These are phyloP conservation scores for Coenonympha glycerion DNA, from an alignment of 2,888 invertebrate species.

Conservation along the genomic window DNA sequence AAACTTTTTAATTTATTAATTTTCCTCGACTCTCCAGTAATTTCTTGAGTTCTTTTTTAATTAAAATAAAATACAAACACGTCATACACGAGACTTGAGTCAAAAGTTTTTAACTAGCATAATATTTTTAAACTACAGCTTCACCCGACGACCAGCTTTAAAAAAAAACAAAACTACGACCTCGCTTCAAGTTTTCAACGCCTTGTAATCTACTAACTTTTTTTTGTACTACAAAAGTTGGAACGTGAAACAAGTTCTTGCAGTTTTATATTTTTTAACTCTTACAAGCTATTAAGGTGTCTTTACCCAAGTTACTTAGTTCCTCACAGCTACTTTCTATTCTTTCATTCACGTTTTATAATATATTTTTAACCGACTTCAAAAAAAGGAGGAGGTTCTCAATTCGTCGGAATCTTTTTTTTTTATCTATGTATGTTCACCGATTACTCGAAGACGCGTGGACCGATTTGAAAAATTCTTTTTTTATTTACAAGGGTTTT, in stretches of 20 bases:
- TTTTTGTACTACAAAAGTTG: background rate
- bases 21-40: background rate
- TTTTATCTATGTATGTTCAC: too few species aligned
- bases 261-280: background rate
- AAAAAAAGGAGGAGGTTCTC: too few species aligned
- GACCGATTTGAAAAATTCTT: too few species aligned
- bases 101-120: slow-evolving; percentile 5
- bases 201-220: background rate
- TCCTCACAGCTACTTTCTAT: too few species aligned
- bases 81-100: background rate
- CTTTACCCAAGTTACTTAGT: too few species aligned
- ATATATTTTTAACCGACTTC: too few species aligned
- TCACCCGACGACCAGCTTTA: background rate
- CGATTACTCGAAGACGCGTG: too few species aligned
- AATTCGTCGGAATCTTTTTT: too few species aligned
- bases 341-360: too few species aligned
- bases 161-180: background rate
- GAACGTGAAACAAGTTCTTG: background rate
- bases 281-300: too few species aligned
- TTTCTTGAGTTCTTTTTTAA: slow-evolving; percentile 1
- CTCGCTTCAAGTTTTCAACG: slow-evolving; percentile 2
- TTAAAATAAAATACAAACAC: slow-evolving; percentile 3
- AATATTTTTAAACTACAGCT: background rate
- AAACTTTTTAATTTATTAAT: slow-evolving; percentile 4
- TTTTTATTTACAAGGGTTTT: too few species aligned